These are phyloP conservation scores for Nipponacmea schrenckii DNA, from an alignment of 2,888 invertebrate species.

Conservation along the genomic window DNA sequence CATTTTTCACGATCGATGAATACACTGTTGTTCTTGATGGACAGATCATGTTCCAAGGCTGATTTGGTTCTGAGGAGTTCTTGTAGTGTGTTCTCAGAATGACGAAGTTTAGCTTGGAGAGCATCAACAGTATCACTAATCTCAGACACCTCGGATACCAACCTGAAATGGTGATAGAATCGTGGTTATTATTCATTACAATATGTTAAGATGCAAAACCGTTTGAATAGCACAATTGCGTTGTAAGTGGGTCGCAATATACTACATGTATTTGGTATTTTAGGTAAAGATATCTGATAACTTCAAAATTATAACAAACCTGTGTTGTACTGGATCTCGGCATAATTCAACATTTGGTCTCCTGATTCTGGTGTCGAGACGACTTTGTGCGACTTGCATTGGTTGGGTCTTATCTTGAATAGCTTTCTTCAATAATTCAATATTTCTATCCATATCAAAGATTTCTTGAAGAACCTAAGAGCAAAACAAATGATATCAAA, in stretches of 20 bases:
- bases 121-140: conserved; percentile 83
- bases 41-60: conserved; percentile 84
- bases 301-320: conserved; percentile 69
- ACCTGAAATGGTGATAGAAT: conserved; percentile 68
- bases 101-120: conserved; percentile 82
- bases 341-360: conserved; percentile 89
- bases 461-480: conserved; percentile 87
- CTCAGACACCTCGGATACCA: conserved; percentile 86
- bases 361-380: conserved; percentile 87
- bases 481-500: background rate
- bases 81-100: conserved; percentile 67
- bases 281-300: background rate
- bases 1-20: conserved; percentile 96
- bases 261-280: too few species aligned
- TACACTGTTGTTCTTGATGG: conserved; percentile 85
- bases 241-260: too few species aligned
- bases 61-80: conserved; percentile 82
- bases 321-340: conserved; percentile 83
- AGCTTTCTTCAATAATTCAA: conserved; percentile 87
- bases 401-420: conserved; percentile 81
- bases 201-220: too few species aligned
- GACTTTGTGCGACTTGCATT: conserved; percentile 76
- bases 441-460: conserved; percentile 89
- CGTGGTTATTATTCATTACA: too few species aligned
- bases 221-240: too few species aligned